These are phyloP conservation scores for Chrysopa pallens DNA, from an alignment of 1,140 invertebrate species.

Conservation along the genomic window DNA sequence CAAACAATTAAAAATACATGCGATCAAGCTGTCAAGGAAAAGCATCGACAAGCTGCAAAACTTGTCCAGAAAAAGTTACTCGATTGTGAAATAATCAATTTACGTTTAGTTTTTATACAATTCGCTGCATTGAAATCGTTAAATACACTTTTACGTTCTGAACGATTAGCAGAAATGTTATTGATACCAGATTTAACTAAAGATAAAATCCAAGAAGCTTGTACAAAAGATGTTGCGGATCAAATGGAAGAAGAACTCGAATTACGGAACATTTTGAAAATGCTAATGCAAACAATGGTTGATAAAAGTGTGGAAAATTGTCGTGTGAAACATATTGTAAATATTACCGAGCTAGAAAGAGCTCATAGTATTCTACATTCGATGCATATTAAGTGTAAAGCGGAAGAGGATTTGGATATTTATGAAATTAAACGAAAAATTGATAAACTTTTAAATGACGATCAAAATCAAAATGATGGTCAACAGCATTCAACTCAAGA, in stretches of 20 bases:
- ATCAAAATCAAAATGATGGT: background rate
- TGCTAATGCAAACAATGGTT: conserved; percentile 19
- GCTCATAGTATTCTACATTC: conserved; percentile 31
- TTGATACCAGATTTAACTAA: conserved; percentile 23
- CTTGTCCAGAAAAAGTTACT: conserved; percentile 20
- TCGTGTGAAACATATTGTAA: conserved; percentile 23
- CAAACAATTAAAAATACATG: conserved; percentile 7
- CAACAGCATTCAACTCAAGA: background rate
- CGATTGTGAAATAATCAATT: conserved; percentile 21
- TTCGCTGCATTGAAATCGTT: conserved; percentile 37
- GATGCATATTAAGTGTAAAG: conserved; percentile 22
- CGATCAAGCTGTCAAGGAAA: conserved; percentile 7
- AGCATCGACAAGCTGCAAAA: conserved; percentile 8
- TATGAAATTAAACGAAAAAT: conserved; percentile 1
- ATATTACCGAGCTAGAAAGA: conserved; percentile 32
- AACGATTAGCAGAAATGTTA: conserved; percentile 31
- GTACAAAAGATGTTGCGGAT: background rate
- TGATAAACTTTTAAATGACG: background rate
- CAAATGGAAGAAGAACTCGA: conserved; percentile 6
- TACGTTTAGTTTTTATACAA: conserved; percentile 31
- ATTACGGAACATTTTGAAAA: conserved; percentile 8
- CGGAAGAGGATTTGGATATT: conserved; percentile 14
- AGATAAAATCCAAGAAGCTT: background rate
- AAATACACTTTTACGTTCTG: conserved; percentile 26
- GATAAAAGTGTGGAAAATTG: conserved; percentile 28